Conservation (phyloP, 2,888 invertebrate species). For the Trilocha varians region DNA sequence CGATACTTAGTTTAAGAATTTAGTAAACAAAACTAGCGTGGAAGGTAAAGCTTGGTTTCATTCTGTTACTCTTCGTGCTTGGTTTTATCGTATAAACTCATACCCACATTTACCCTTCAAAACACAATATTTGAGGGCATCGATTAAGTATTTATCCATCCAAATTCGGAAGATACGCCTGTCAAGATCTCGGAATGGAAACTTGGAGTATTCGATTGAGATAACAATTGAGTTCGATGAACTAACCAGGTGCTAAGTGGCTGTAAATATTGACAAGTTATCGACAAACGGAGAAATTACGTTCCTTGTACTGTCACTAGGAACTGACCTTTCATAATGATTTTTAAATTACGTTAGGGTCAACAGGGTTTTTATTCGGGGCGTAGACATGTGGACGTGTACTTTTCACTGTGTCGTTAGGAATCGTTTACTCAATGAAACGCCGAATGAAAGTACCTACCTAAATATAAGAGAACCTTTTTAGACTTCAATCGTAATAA, state of each 20-base stretch:
- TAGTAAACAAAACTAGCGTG: too few species aligned
- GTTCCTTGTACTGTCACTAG: conserved; percentile 44
- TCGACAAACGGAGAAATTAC: conserved; percentile 61
- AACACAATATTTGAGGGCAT: conserved; percentile 25
- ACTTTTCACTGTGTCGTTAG: too few species aligned
- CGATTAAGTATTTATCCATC: conserved; percentile 37
- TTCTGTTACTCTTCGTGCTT: too few species aligned
- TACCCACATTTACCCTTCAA: conserved; percentile 17
- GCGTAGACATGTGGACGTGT: too few species aligned
- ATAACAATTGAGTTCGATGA: conserved; percentile 39
- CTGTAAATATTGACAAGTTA: conserved; percentile 42
- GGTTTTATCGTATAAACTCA: conserved; percentile 1
- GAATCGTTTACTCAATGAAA: too few species aligned
- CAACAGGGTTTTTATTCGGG: background rate
- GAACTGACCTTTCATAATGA: conserved; percentile 64
- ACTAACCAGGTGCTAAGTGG: conserved; percentile 58
- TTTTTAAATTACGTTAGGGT: conserved; percentile 39
- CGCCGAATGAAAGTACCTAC: too few species aligned
- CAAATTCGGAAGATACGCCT: conserved; percentile 34
- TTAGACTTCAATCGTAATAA: too few species aligned
- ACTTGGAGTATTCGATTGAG: conserved; percentile 28
- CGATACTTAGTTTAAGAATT: too few species aligned
- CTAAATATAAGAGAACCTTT: too few species aligned
- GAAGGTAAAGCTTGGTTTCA: too few species aligned
- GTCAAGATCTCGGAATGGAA: conserved; percentile 35